Percentiles rank a stretch among this genome's conserved stretches.
Conservation (phyloP, 1,140 invertebrate species). For the Solenopsis invicta region DNA sequence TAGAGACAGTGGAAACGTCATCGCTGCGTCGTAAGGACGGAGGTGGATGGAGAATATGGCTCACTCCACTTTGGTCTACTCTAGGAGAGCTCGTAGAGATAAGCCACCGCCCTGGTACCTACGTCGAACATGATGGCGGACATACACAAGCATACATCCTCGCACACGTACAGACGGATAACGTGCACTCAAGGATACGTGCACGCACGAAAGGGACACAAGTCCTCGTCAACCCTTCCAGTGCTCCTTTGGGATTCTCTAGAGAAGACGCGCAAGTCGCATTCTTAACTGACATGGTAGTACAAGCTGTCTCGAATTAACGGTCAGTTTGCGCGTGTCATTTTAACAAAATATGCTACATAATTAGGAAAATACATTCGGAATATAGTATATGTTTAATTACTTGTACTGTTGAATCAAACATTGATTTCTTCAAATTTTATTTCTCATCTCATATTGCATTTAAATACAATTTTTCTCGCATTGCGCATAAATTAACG, state of each 20-base stretch:
- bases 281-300: conserved; percentile 49
- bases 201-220: conserved; percentile 59
- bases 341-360: neutral
- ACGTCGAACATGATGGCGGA: conserved; percentile 67
- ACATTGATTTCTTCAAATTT: neutral
- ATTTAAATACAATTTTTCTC: neutral
- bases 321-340: neutral
- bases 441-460: neutral
- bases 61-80: conserved; percentile 71
- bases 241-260: conserved; percentile 42
- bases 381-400: neutral
- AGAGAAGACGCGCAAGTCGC: conserved; percentile 44
- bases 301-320: neutral
- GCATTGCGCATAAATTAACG: neutral
- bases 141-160: conserved; percentile 39
- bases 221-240: conserved; percentile 55
- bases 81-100: conserved; percentile 77
- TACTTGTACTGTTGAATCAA: neutral
- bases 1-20: conserved; percentile 71
- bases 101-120: conserved; percentile 72
- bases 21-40: conserved; percentile 47
- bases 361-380: neutral
- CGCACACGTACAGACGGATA: neutral
- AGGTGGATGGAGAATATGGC: conserved; percentile 65
- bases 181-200: neutral